Evolutionary conservation across 2,888 invertebrate species (phyloP).

Genomic region (Vanessa cardui): DNA sequence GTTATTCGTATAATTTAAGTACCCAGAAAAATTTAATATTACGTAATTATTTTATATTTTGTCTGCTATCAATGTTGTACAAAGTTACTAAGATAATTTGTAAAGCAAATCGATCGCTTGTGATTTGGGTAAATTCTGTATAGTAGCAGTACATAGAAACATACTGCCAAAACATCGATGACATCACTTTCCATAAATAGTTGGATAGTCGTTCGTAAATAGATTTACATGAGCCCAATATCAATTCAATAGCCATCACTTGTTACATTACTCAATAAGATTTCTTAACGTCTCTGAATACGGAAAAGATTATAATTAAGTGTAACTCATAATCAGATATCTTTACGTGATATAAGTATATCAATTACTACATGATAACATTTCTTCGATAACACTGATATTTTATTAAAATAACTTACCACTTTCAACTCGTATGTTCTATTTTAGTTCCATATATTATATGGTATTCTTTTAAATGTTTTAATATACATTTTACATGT

Average conservation of each 20-base stretch:
- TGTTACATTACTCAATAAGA: constrained; percentile 1
- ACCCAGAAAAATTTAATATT: too few relatives aligned
- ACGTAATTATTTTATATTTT: too few relatives aligned
- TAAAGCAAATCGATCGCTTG: neutral
- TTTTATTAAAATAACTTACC: too few relatives aligned
- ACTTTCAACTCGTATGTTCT: too few relatives aligned
- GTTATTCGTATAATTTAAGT: too few relatives aligned
- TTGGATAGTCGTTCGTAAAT: constrained; percentile 41
- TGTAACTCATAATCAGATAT: neutral
- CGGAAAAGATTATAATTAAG: neutral
- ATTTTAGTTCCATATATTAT: neutral
- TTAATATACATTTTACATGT: neutral
- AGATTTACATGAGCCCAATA: constrained; percentile 36
- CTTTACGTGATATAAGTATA: constrained; percentile 1
- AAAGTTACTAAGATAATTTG: neutral
- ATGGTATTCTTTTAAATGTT: neutral
- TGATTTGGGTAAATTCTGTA: constrained; percentile 15
- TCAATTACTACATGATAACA: constrained; percentile 1
- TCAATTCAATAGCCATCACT: constrained; percentile 27
- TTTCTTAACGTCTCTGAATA: constrained; percentile 7
- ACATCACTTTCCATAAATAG: constrained; percentile 53
- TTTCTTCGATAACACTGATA: constrained; percentile 1
- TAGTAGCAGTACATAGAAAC: constrained; percentile 28
- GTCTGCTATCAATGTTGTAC: neutral
- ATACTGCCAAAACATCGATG: constrained; percentile 49